Percentiles rank a stretch among this genome's conserved stretches.
phyloP scores from a whole-genome alignment of 2,888 invertebrate genomes.

The Stenodema calcarata region DNA sequence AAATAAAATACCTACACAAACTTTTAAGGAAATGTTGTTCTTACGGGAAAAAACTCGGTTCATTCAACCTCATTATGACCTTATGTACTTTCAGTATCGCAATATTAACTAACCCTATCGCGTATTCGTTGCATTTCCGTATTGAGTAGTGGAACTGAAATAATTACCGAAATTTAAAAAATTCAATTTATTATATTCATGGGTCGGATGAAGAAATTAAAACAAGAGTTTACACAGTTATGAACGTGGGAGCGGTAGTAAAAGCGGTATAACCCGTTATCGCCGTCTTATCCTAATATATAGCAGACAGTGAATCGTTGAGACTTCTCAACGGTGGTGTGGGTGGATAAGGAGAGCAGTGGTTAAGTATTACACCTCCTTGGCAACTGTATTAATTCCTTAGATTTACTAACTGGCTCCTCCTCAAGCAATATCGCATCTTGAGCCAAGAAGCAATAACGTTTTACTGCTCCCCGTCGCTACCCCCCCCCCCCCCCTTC shows the following conservation, averaged over 20 bases:
- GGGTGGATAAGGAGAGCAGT: not conserved
- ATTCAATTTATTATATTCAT: not conserved
- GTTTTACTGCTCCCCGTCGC: constrained; percentile 19
- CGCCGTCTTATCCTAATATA: not conserved
- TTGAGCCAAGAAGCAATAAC: constrained; percentile 43
- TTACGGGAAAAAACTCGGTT: no score
- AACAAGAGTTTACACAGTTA: not conserved
- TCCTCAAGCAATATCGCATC: constrained; percentile 43
- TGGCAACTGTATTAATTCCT: constrained; percentile 32
- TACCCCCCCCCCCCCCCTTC: no score
- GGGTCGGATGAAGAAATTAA: not conserved
- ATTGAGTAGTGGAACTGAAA: no score
- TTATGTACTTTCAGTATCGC: no score
- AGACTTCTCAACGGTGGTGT: not conserved
- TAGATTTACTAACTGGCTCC: constrained; percentile 44
- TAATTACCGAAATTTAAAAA: no score
- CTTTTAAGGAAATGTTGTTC: no score
- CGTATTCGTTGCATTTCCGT: no score
- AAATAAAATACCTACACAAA: no score
- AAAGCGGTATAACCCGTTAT: not conserved
- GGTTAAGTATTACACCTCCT: constrained; percentile 9
- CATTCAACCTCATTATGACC: no score
- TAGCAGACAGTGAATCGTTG: not conserved
- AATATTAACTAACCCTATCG: no score
- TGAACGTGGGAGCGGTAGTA: not conserved